Percentiles rank a stretch among this genome's conserved stretches.
phyloP scores from a whole-genome alignment of 1,140 invertebrate genomes.

The Sarcophaga peregrina region DNA sequence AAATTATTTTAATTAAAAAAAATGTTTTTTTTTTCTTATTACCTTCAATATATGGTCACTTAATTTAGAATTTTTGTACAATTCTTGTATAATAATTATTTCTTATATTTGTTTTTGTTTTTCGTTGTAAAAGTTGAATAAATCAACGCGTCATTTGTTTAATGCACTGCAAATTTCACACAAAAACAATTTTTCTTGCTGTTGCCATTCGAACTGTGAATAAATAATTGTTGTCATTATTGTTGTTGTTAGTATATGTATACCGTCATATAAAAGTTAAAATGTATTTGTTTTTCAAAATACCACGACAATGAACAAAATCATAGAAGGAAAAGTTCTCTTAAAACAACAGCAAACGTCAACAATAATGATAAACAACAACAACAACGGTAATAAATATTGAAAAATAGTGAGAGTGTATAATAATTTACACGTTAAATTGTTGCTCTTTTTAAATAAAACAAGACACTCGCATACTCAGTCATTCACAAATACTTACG shows the following conservation, averaged over 20 bases:
- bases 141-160: constrained; percentile 35
- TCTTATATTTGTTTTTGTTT: neutral
- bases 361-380: constrained; percentile 8
- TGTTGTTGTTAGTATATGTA: neutral
- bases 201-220: neutral
- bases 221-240: neutral
- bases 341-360: neutral
- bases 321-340: neutral
- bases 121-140: constrained; percentile 10
- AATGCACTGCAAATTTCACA: constrained; percentile 33
- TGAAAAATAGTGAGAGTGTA: no score
- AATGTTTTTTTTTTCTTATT: no score
- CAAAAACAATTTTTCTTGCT: neutral
- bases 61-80: neutral
- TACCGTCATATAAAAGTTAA: neutral
- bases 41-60: no score
- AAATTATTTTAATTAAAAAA: no score
- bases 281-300: neutral
- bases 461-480: neutral
- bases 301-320: neutral
- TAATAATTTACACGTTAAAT: neutral
- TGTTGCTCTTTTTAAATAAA: neutral
- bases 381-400: neutral
- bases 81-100: neutral
- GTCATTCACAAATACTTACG: no score